Evolutionary conservation across 2,888 invertebrate species (phyloP).

Genomic region (Sclerodermus sp.): DNA sequence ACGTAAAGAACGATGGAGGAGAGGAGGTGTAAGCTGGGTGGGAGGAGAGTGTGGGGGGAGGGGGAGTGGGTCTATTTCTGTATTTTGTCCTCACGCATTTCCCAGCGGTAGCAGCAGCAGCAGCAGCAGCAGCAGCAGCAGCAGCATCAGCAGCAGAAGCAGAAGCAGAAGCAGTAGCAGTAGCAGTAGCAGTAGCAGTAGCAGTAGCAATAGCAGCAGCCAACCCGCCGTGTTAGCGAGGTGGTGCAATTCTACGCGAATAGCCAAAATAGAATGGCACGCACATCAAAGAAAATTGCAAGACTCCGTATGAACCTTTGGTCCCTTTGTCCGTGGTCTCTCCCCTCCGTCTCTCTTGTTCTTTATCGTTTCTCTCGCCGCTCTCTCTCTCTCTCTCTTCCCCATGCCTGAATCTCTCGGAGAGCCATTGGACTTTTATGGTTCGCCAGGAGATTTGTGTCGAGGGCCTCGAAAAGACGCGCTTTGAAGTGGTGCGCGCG

Average conservation of each 20-base stretch:
- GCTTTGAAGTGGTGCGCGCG: conserved; percentile 16
- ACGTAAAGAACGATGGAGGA: not conserved
- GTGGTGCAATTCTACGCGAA: conserved; percentile 29
- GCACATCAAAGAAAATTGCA: conserved; percentile 41
- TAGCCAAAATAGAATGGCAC: conserved; percentile 49
- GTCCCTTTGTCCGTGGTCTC: no score
- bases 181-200: not conserved
- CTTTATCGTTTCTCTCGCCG: no score
- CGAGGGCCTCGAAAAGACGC: not conserved
- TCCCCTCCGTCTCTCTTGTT: not conserved
- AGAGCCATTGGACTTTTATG: no score
- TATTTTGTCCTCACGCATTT: conserved; percentile 42
- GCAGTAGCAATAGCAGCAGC: not conserved
- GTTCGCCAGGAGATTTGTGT: not conserved
- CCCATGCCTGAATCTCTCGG: not conserved
- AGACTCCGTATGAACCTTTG: no score
- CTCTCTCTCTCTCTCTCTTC: conserved; percentile 4
- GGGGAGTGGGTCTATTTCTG: conserved; percentile 39
- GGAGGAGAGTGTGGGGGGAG: conserved; percentile 9
- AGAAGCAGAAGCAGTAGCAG: not conserved
- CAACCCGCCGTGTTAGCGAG: conserved; percentile 5
- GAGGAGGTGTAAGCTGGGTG: conserved; percentile 5
- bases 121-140: not conserved
- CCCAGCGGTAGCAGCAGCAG: not conserved
- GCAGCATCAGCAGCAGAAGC: not conserved